phyloP scores from a whole-genome alignment of 2,113 vertebrate genomes.

The Phalacrocorax brasilianus region DNA sequence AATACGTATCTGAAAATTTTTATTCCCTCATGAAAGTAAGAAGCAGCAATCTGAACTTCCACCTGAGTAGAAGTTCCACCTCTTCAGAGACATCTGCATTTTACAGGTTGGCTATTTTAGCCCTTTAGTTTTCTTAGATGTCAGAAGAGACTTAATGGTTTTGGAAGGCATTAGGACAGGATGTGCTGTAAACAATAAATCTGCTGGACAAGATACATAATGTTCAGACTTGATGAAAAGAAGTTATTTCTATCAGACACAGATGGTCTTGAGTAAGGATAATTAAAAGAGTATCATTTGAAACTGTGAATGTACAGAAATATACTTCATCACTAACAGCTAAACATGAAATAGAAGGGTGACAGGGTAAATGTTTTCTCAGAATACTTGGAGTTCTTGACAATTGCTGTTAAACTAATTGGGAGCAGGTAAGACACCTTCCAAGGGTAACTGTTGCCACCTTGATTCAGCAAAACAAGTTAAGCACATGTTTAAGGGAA shows the following conservation, averaged over 20 bases:
- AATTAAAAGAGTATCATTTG: neutral
- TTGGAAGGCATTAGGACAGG: neutral
- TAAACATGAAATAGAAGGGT: neutral
- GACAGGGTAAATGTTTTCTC: neutral
- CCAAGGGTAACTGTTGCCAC: neutral
- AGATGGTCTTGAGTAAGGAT: neutral
- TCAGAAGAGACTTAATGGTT: neutral
- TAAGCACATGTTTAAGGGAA: neutral
- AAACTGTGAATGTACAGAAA: neutral
- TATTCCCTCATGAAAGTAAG: neutral
- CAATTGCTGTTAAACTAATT: slow-evolving; percentile 11
- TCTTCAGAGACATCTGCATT: neutral
- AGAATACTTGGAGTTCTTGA: neutral
- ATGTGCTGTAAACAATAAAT: neutral
- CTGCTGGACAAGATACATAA: neutral
- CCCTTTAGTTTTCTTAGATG: neutral
- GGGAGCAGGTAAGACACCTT: neutral
- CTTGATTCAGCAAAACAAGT: neutral
- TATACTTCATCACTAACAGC: neutral
- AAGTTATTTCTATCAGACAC: neutral
- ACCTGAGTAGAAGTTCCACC: neutral
- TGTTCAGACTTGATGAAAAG: slow-evolving; percentile 15
- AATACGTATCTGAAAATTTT: neutral
- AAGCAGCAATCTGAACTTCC: neutral
- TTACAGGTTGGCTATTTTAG: neutral